Evolutionary conservation across 1,140 invertebrate species (phyloP).

Genomic region (Arctopsyche grandis): DNA sequence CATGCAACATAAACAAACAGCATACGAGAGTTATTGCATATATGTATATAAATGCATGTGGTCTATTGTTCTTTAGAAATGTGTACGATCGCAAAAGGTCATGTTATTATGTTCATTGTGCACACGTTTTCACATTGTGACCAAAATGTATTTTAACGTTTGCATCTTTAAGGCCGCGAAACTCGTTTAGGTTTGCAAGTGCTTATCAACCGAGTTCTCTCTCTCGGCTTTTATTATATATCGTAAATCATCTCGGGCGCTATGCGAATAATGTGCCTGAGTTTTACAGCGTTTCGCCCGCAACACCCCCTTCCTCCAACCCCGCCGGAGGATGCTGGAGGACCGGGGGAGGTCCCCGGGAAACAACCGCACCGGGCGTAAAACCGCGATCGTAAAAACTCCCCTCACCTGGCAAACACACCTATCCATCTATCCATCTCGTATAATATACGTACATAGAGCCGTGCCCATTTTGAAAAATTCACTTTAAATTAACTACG

Average conservation of each 20-base stretch:
- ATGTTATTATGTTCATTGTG: not conserved
- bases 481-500: not conserved
- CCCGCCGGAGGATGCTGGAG: not conserved
- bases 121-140: conserved; percentile 16
- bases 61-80: not conserved
- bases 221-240: conserved; percentile 43
- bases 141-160: conserved; percentile 38
- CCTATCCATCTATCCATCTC: not conserved
- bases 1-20: too few relatives aligned
- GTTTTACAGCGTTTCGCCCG: conserved; percentile 40
- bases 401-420: conserved; percentile 20
- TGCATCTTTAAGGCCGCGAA: conserved; percentile 37
- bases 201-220: conserved; percentile 17
- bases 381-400: conserved; percentile 23
- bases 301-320: conserved; percentile 18
- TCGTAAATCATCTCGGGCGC: conserved; percentile 51
- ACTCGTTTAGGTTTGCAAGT: conserved; percentile 47
- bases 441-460: not conserved
- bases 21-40: too few relatives aligned
- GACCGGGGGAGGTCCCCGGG: conserved; percentile 2
- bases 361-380: not conserved
- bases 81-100: not conserved
- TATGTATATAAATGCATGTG: not conserved
- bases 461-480: not conserved
- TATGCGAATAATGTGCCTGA: conserved; percentile 46